These are phyloP conservation scores for Morone saxatilis DNA, from an alignment of 2,113 vertebrate genomes.

Conservation along the genomic window DNA sequence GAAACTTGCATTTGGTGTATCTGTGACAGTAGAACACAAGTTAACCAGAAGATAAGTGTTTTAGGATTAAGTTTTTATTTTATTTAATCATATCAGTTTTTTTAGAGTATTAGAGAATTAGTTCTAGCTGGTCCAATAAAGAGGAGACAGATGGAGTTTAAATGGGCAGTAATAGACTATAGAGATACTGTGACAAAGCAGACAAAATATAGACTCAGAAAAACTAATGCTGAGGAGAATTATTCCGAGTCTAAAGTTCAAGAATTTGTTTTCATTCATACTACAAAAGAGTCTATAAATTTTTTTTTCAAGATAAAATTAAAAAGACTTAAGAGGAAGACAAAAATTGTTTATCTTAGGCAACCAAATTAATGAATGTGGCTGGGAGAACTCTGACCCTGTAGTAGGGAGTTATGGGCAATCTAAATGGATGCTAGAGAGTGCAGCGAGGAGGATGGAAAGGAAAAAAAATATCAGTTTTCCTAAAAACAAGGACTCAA, in stretches of 20 bases:
- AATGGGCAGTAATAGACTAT: not conserved
- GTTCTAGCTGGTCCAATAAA: not conserved
- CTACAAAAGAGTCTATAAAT: not conserved
- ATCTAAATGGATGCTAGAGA: no score
- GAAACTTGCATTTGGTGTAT: not conserved
- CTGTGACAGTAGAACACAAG: not conserved
- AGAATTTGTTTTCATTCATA: not conserved
- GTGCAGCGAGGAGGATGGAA: no score
- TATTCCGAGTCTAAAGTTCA: no score
- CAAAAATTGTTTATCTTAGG: not conserved
- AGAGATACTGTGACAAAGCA: not conserved
- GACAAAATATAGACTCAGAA: not conserved
- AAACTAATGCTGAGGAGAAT: no score
- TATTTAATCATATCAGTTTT: not conserved
- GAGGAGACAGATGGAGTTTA: not conserved
- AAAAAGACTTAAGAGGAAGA: not conserved
- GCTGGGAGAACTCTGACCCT: not conserved
- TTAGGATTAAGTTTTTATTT: not conserved
- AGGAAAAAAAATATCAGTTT: not conserved
- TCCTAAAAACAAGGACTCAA: not conserved
- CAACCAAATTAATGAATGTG: not conserved
- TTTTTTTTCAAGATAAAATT: not conserved
- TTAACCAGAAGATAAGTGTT: not conserved
- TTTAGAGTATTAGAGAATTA: not conserved
- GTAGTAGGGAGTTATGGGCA: not conserved